Evolutionary conservation across 1,140 invertebrate genomes (phyloP), one percentile per base, ranked within the genome.

Genomic region (Phthorimaea operculella): DNA sequence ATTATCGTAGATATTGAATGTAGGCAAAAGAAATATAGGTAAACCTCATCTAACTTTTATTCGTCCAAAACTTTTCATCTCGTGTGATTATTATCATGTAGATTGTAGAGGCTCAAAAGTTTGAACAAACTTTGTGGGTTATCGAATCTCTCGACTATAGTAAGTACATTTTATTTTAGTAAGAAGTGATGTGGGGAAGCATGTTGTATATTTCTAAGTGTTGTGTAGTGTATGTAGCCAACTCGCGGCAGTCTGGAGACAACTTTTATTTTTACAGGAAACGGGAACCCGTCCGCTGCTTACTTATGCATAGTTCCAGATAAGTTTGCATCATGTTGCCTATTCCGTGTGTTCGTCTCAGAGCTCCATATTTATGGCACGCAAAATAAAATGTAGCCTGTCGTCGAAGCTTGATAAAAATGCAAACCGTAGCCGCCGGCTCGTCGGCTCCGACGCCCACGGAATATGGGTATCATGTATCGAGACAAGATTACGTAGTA

Each of bases 221-320:
- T n/a, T 1, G n/a, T 39, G 36, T n/a, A n/a, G 36, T 39, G 36
- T 28, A 39, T 39, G 36, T 39, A n/a, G 36, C n/a, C 21, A 28
- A n/a, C 36, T 9, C 36, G 36, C 36, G 36, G n/a, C 21, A n/a
- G 36, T 12, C 36, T 39, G 36, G 21, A 39, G n/a, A 39, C 54
- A 55, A 65, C 47, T 60, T 65, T 60, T 64, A 64, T 62, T 62
- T 66, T 63, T 56, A 49, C 21, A 53, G 51, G 49, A 52, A 62
- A 49, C 39, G 62, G 62, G 52, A 64, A 55, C 55, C 53, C 57
- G 59, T 64, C 65, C 52, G 66, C 67, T 71, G 62, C 66, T 83
- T 79, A 68, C 70, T 76, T 80, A 83, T 81, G 80, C 80, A 83
- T 81, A 78, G 77, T 78, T 79, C 74, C 66, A 74, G 72, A 83